Evolutionary conservation across 2,797 vertebrate species (phyloP).

Genomic region (Gallinago nigripennis): DNA sequence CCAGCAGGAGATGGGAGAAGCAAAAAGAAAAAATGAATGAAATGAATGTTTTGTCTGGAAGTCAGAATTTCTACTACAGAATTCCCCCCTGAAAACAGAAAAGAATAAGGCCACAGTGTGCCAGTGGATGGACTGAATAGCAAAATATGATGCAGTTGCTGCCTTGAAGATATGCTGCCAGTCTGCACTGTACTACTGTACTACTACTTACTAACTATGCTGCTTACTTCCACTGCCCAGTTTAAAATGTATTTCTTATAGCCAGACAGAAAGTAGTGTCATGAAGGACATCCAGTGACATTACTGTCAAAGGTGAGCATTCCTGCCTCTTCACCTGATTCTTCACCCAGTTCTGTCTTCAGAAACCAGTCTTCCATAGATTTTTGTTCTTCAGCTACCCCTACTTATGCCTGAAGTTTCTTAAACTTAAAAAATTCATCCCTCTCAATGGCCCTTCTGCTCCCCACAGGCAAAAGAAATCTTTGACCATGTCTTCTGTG

Average conservation of each 20-base stretch:
- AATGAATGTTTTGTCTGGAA: fast-evolving
- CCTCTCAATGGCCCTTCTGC: neutral
- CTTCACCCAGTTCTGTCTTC: neutral
- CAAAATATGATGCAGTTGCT: neutral
- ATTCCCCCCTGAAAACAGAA: neutral
- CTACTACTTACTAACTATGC: neutral
- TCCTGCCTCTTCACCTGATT: neutral
- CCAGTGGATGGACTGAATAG: neutral
- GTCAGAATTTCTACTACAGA: neutral
- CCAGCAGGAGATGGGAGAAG: neutral
- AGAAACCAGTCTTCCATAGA: neutral
- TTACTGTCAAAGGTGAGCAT: neutral
- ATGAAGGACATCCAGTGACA: neutral
- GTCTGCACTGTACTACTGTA: neutral
- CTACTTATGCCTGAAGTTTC: neutral
- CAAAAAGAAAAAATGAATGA: fast-evolving
- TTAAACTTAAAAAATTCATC: neutral
- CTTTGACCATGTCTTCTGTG: neutral
- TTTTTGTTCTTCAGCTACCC: neutral
- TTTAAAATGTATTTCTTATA: neutral
- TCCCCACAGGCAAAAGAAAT: neutral
- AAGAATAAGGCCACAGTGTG: fast-evolving
- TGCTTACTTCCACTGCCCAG: neutral
- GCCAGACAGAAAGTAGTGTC: neutral
- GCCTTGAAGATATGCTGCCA: neutral